A percentile compares a stretch with the other conserved stretches of the same genome.
Evolutionary conservation across 2,888 invertebrate genomes (phyloP).

Genomic region (Azorinus chamasolen): DNA sequence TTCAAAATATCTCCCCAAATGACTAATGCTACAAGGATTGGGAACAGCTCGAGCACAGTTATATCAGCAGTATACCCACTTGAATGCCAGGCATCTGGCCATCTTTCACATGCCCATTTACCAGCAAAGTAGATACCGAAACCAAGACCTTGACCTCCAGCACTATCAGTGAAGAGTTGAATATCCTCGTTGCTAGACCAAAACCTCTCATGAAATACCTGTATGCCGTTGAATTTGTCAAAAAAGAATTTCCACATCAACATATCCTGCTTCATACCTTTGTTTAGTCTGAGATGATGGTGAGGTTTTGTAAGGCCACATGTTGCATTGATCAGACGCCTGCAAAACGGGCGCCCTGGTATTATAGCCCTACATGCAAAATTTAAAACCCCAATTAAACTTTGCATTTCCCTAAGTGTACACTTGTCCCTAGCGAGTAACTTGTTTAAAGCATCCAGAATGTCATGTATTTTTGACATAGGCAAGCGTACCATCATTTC

Average conservation of each 20-base stretch:
- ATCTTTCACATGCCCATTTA: slow-evolving; percentile 23
- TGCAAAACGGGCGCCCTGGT: slow-evolving; percentile 40
- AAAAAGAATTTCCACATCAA: slow-evolving; percentile 31
- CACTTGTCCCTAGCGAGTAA: slow-evolving; percentile 9
- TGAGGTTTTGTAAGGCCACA: slow-evolving; percentile 44
- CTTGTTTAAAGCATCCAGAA: background rate
- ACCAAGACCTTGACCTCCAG: slow-evolving; percentile 32
- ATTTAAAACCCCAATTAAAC: slow-evolving; percentile 28
- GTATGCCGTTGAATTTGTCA: slow-evolving; percentile 27
- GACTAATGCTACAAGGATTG: slow-evolving; percentile 18
- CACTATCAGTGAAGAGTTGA: slow-evolving; percentile 44
- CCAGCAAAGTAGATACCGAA: slow-evolving; percentile 39
- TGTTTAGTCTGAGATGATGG: slow-evolving; percentile 34
- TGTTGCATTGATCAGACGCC: slow-evolving; percentile 33
- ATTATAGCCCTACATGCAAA: slow-evolving; percentile 43
- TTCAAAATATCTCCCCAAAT: slow-evolving; percentile 28
- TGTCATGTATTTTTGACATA: slow-evolving; percentile 16
- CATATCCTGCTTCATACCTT: slow-evolving; percentile 22
- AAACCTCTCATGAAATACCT: slow-evolving; percentile 39
- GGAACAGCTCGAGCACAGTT: slow-evolving; percentile 37
- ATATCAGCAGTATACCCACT: slow-evolving; percentile 21
- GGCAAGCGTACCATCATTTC: slow-evolving; percentile 38
- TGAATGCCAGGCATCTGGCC: slow-evolving; percentile 29
- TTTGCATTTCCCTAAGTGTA: slow-evolving; percentile 36
- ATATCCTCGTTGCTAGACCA: slow-evolving; percentile 40